Base-by-base conservation (phyloP, 2,888 invertebrate genomes). In the Caradrina clavipalpis region DNA sequence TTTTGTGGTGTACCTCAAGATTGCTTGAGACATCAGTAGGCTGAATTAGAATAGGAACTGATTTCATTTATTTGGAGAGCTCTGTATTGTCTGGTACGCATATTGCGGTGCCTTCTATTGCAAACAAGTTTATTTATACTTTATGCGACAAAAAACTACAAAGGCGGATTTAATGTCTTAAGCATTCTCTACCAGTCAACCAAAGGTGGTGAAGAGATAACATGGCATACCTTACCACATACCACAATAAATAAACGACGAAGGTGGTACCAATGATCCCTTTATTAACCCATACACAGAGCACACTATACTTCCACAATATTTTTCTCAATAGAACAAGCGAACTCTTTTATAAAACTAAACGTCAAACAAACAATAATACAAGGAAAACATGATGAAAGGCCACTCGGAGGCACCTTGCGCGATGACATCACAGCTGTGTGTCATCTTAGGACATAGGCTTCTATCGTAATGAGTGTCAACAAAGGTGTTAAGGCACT, bases 341-440 rank as follows among this genome's bases (percentile, higher is more conserved):
- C 35, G 54, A 50, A 64, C 71, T 73, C 63, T 57, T 73, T 73
- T 68, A 68, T 68, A 70, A 57, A 35, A 58, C 54, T 45, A 67
- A 54, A 59, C 64, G 65, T 73, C 69, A 78, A 71, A 69, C 62
- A 78, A 80, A 85, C 83, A 82, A 83, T 83, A 81, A 76, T 70
- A 76, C 81, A 73, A 89, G 88, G 89, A 90, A 90, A 92, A 89
- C 74, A 56, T 74, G 71, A 86, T 85, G 86, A 89, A 89, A 91
- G 90, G 86, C 85, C 83, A 74, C 81, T 82, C 80, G 74, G 67
- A 45, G 64, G 78, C 85, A 89, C 90, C 91, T 92, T 89, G 89
- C 81, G 78, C 60, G 84, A 81, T 92, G 92, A 92, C 92, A 91
- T 92, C 91, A 91, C 81, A 56, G 51, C 53, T 47, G 61, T 62